Conservation (phyloP, 2,113 vertebrate species). For the Lagopus muta region DNA sequence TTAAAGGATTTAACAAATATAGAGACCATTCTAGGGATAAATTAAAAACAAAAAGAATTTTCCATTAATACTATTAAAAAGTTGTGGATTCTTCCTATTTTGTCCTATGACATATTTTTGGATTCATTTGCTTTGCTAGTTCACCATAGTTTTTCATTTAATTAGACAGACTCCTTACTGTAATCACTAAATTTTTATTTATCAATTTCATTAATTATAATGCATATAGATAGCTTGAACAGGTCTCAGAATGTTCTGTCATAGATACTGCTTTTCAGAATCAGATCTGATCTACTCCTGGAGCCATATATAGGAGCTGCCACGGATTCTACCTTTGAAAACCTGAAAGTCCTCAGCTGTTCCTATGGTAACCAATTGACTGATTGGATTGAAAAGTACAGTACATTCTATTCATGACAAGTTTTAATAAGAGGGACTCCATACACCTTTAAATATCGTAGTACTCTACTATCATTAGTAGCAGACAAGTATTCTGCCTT, state of each 20-base stretch:
- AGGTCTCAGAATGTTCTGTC: background rate
- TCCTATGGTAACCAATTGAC: conserved; percentile 26
- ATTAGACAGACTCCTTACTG: background rate
- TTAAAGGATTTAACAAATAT: background rate
- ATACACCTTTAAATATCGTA: background rate
- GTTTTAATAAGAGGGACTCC: background rate
- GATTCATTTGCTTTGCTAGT: background rate
- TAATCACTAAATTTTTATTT: background rate
- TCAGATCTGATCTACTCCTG: background rate
- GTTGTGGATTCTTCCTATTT: background rate
- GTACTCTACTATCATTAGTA: background rate
- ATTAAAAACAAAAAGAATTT: background rate
- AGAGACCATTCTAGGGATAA: background rate
- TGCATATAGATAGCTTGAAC: background rate
- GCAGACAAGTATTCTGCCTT: background rate
- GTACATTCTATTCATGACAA: background rate
- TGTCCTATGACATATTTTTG: background rate
- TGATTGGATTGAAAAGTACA: background rate
- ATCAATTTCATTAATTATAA: background rate
- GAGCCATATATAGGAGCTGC: background rate
- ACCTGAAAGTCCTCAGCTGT: conserved; percentile 4
- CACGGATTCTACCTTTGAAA: conserved; percentile 34
- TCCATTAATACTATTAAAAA: background rate
- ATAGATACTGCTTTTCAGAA: background rate
- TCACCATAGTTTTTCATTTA: background rate